A percentile compares a stretch with the other conserved stretches of the same genome.
Conservation (phyloP, 2,113 vertebrate genomes). For the Benitochromis conjunctus region DNA sequence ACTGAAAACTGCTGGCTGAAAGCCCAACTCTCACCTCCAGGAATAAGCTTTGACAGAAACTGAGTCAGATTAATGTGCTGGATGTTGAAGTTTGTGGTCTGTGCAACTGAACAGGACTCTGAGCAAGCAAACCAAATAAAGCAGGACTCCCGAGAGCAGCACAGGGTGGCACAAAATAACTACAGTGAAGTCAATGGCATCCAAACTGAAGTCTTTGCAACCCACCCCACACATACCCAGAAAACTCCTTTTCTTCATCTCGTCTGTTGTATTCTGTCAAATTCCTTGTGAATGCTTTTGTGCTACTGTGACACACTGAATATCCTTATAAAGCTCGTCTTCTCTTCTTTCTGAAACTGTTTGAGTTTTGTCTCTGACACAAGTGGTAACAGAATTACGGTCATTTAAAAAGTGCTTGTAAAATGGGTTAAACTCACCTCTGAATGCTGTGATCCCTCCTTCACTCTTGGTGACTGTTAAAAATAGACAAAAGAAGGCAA, state of each 20-base stretch:
- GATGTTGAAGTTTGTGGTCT: background rate
- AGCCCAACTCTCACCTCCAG: background rate
- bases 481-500: background rate
- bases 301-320: background rate
- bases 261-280: background rate
- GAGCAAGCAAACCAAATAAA: background rate
- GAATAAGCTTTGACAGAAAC: background rate
- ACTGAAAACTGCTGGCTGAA: background rate
- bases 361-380: background rate
- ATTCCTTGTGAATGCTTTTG: background rate
- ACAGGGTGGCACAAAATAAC: background rate
- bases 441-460: slow-evolving; percentile 84
- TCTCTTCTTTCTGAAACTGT: background rate
- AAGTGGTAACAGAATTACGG: background rate
- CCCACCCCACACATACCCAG: background rate
- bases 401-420: background rate
- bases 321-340: background rate
- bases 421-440: slow-evolving; percentile 78
- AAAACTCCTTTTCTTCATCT: background rate
- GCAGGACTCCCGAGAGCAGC: background rate
- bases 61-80: background rate
- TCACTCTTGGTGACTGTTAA: slow-evolving; percentile 92
- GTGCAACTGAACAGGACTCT: background rate
- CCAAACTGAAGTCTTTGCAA: background rate
- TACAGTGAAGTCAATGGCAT: background rate